Evolutionary conservation across 2,113 vertebrate species (phyloP).

Genomic region (Sinosuthora webbiana): DNA sequence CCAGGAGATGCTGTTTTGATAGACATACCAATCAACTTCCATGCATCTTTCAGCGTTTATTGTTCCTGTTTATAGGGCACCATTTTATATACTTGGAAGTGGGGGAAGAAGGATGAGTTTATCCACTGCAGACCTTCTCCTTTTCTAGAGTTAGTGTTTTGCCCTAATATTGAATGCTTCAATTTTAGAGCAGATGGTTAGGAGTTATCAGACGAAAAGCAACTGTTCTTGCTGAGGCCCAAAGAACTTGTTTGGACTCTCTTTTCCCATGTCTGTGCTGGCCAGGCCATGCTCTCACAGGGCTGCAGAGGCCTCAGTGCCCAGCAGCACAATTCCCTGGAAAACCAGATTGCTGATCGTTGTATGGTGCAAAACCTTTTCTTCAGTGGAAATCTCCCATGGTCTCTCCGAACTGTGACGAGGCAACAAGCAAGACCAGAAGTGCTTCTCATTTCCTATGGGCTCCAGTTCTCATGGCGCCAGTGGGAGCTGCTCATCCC

Average conservation of each 20-base stretch:
- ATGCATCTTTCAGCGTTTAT: neutral
- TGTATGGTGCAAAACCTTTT: fast-evolving
- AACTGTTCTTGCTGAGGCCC: neutral
- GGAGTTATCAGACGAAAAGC: neutral
- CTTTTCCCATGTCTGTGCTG: neutral
- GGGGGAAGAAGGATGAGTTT: neutral
- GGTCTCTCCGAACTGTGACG: neutral
- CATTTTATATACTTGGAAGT: neutral
- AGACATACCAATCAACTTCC: neutral
- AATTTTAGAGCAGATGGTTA: neutral
- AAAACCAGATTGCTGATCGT: neutral
- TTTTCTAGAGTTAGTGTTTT: neutral
- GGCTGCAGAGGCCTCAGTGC: neutral
- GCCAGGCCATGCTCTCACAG: fast-evolving
- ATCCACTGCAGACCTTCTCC: neutral
- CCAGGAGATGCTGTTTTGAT: neutral
- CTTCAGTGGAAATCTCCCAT: neutral
- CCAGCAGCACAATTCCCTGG: neutral
- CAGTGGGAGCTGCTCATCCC: neutral
- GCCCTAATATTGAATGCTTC: neutral
- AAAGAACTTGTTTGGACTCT: neutral
- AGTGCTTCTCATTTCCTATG: neutral
- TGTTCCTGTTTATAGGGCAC: neutral
- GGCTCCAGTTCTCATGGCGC: neutral
- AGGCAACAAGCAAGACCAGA: neutral